Conservation (phyloP, 1,140 invertebrate genomes). For the Drosophila tani region DNA sequence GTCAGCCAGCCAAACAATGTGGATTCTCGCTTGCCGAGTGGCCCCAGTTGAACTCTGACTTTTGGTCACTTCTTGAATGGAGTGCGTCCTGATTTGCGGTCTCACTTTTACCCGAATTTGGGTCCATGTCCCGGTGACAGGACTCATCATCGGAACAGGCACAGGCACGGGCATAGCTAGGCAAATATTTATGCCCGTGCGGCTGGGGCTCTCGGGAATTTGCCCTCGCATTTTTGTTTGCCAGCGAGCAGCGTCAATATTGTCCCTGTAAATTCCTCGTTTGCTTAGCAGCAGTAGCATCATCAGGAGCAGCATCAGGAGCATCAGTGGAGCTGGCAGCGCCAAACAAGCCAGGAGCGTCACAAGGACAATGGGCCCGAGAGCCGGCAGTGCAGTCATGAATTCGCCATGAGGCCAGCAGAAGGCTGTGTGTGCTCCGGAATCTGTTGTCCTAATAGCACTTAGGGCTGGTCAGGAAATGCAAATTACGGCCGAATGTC, state of each 20-base stretch:
- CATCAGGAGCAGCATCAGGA: conserved; percentile 7
- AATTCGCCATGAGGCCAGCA: conserved; percentile 58
- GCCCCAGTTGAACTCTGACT: conserved; percentile 38
- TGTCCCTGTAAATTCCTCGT: conserved; percentile 41
- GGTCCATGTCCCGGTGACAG: neutral
- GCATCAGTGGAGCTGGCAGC: conserved; percentile 7
- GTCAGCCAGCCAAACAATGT: conserved; percentile 18
- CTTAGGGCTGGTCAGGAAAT: conserved; percentile 43
- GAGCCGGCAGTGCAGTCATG: conserved; percentile 47
- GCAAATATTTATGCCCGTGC: conserved; percentile 26
- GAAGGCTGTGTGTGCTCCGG: conserved; percentile 1
- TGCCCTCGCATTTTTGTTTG: conserved; percentile 34
- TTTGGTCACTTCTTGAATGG: conserved; percentile 29
- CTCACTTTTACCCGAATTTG: neutral
- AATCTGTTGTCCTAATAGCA: conserved; percentile 52
- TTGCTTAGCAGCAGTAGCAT: conserved; percentile 20
- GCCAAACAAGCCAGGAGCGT: conserved; percentile 25
- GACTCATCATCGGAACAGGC: neutral
- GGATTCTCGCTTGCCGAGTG: conserved; percentile 7
- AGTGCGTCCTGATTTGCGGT: conserved; percentile 12
- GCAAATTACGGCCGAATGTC: conserved; percentile 35
- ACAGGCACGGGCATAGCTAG: neutral
- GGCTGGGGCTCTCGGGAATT: neutral
- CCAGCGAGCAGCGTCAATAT: conserved; percentile 50
- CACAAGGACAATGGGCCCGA: conserved; percentile 65